phyloP scores from a whole-genome alignment of 2,113 vertebrate species.

The Isichthys henryi region DNA sequence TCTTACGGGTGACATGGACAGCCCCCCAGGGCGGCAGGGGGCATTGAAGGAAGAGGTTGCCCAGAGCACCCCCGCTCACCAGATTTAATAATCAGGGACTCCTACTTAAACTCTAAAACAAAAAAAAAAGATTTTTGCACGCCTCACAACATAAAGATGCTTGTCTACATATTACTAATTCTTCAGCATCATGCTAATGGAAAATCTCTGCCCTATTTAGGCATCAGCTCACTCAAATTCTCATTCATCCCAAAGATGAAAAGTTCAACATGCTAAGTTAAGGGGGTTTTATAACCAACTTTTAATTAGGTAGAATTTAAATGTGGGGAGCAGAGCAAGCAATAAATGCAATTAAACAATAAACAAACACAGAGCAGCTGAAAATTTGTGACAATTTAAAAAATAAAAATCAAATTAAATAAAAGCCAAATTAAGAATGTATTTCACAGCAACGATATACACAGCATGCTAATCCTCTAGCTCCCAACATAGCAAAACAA shows the following conservation, averaged over 20 bases:
- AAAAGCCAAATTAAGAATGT: neutral
- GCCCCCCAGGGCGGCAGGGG: neutral
- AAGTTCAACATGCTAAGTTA: neutral
- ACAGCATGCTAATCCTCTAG: neutral
- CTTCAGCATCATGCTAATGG: neutral
- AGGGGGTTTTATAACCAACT: neutral
- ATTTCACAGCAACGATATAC: neutral
- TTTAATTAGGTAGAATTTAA: neutral
- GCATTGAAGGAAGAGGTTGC: neutral
- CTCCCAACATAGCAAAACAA: too few relatives aligned
- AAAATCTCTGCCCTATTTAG: neutral
- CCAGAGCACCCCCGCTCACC: neutral
- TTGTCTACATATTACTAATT: neutral
- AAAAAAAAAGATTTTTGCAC: too few relatives aligned
- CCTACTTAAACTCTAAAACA: neutral
- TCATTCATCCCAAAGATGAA: neutral
- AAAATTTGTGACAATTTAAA: neutral
- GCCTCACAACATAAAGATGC: neutral
- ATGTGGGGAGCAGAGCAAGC: neutral
- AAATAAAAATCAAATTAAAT: neutral
- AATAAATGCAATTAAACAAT: neutral
- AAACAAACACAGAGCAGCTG: neutral
- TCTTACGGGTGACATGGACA: neutral
- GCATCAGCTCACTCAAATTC: neutral
- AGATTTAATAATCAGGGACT: neutral